A percentile compares a stretch with the other conserved stretches of the same genome.
phyloP scores from a whole-genome alignment of 2,797 vertebrate species.

The Oryzias sinensis region DNA sequence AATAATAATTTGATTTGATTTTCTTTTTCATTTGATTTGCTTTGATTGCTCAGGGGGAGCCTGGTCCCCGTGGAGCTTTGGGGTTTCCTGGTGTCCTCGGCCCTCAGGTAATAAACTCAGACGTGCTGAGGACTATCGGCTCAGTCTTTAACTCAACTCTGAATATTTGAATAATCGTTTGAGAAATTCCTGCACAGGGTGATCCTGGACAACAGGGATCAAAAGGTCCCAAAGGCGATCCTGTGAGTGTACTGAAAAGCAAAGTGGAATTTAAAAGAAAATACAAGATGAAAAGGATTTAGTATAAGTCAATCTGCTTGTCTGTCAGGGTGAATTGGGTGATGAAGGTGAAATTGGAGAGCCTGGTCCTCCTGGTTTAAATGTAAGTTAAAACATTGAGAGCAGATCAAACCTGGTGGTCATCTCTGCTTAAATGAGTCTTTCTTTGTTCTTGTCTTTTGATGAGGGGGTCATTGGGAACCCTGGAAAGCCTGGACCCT shows the following conservation, averaged over 20 bases:
- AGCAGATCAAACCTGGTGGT: no score
- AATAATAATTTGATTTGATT: no score
- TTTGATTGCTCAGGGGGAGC: constrained; percentile 66
- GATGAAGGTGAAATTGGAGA: constrained; percentile 75
- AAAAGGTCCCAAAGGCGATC: constrained; percentile 72
- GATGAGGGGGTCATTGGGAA: constrained; percentile 74
- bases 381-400: constrained; percentile 57
- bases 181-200: constrained; percentile 55
- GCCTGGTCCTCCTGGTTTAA: constrained; percentile 68
- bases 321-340: constrained; percentile 68
- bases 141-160: no score
- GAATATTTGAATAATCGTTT: neutral
- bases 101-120: constrained; percentile 66
- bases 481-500: constrained; percentile 75
- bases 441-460: constrained; percentile 9
- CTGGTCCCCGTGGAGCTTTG: constrained; percentile 59
- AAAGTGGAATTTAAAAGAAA: neutral
- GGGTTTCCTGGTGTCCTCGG: constrained; percentile 72
- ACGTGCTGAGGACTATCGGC: no score
- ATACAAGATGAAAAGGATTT: neutral
- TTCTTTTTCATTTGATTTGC: neutral
- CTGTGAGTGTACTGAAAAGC: constrained; percentile 55
- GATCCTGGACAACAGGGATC: constrained; percentile 63
- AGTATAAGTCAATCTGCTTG: neutral
- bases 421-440: no score